Base-by-base conservation (phyloP, 2,888 invertebrate species). In the Hirudinaria manillensis region DNA sequence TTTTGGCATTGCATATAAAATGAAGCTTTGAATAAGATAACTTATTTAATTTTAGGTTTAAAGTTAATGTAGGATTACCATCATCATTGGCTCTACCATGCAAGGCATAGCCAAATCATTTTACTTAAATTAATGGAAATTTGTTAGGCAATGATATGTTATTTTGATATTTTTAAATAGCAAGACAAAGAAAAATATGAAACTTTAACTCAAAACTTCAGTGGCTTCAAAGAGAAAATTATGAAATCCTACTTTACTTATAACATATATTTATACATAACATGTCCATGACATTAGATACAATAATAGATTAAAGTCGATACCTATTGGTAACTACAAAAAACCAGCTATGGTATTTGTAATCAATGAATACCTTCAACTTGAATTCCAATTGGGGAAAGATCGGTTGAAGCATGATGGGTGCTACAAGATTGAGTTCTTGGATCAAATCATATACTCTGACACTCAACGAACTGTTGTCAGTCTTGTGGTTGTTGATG, bases 331-430 rank as follows among this genome's bases (percentile, higher is more conserved):
- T n/a, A n/a, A n/a, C n/a, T n/a, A n/a, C n/a, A n/a, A n/a, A n/a
- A 19, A 61, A 21, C 13, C 61, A 61, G 24, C 19, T 21, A 61
- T n/a, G n/a, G n/a, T n/a, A n/a, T n/a, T n/a, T n/a, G n/a, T 21
- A 21, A 21, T 16, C 53, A 53, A 53, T 21, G 53, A 53, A 19
- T 19, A 85, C 86, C 83, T 85, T 87, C 13, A 87, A 81, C 81
- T 97, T 98, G 86, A 95, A 95, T 84, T 97, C 97, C 72, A 98
- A 87, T 84, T 97, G 96, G 0, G 97, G 97, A 78, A 97, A 87
- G 29, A 96, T 94, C 6, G 94, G 90, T 66, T 91, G 87, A 75
- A 98, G 87, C 56, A 97, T 90, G 80, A 90, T 89, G 0, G 96
- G 92, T 82, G 93, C 92, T 81, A 96, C 95, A 83, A 92, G 91